These are phyloP conservation scores for Sarcophaga bullata DNA, from an alignment of 1,140 invertebrate genomes.

Conservation along the genomic window DNA sequence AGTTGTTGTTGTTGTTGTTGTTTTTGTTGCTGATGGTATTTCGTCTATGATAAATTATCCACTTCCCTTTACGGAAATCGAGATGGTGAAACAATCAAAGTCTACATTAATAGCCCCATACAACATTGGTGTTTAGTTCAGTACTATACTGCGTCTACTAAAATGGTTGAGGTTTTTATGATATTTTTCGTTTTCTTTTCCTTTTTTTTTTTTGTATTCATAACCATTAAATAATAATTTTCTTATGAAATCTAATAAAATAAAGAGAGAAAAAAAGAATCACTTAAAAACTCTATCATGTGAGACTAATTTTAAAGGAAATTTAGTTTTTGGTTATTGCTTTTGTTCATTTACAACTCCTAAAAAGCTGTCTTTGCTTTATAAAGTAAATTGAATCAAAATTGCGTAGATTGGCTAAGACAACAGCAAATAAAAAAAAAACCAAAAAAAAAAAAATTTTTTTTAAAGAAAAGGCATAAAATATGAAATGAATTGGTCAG, in stretches of 20 bases:
- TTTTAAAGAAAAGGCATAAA: neutral
- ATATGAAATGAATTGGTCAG: neutral
- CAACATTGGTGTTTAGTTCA: neutral
- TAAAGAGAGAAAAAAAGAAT: neutral
- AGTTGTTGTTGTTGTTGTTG: neutral
- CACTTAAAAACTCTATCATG: neutral
- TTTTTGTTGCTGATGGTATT: neutral
- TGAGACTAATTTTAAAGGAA: conserved; percentile 24
- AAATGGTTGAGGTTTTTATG: neutral
- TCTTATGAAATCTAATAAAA: neutral
- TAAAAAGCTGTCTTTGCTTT: neutral
- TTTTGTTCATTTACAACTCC: neutral
- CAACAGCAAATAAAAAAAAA: too few species aligned
- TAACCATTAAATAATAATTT: conserved; percentile 17
- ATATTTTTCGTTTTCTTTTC: neutral
- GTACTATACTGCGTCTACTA: neutral
- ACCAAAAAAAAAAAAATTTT: neutral
- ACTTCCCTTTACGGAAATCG: conserved; percentile 6
- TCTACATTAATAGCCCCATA: neutral
- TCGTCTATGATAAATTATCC: neutral
- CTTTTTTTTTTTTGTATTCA: neutral
- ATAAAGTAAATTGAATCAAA: neutral
- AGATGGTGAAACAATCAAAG: neutral
- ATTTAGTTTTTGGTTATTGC: neutral
- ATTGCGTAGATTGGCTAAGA: conserved; percentile 17